Base-by-base conservation (phyloP, 2,888 invertebrate genomes). In the Erebia aethiops region DNA sequence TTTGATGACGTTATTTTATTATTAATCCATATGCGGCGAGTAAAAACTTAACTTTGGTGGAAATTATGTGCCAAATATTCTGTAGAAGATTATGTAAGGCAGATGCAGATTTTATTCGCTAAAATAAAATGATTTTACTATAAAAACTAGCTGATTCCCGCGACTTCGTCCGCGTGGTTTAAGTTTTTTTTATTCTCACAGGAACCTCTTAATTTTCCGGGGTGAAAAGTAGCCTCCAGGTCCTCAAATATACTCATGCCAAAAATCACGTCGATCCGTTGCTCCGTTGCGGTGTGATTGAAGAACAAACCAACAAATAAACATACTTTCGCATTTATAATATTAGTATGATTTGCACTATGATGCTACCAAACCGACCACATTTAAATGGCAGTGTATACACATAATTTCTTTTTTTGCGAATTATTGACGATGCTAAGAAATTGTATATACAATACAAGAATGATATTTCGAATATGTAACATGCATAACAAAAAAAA, bases 11-110 rank as follows among this genome's bases (percentile, higher is more conserved):
- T 66, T 16, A 49, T 41, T 18, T 16, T 43, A 11, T 35, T 35
- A 35, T 7, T 9, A 11, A 10, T 43, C 9, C 2, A 43, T 16
- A 52, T 46, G 54, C 13, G 35, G 57, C 61, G 58, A 51, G 66
- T 35, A 41, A 49, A 46, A 61, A 64, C 52, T 54, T n/a, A 49
- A 65, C 7, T 41, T 61, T 21, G 26, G n/a, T 14, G 11, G 71
- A 76, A 75, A 79, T 79, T 81, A 84, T 90, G 92, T 92, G 92
- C 92, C 92, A 92, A 92, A 92, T 92, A 90, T 91, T 90, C 77
- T 81, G 86, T 91, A 91, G 89, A 87, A 81, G 80, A 84, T 85
- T 85, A 85, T 49, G 80, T 80, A 82, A 82, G 78, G 78, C 80
- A 81, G 77, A 71, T 69, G 49, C 74, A 72, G 68, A 62, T 57